phyloP scores from a whole-genome alignment of 2,113 vertebrate genomes.

The Campylorhamphus procurvoides region DNA sequence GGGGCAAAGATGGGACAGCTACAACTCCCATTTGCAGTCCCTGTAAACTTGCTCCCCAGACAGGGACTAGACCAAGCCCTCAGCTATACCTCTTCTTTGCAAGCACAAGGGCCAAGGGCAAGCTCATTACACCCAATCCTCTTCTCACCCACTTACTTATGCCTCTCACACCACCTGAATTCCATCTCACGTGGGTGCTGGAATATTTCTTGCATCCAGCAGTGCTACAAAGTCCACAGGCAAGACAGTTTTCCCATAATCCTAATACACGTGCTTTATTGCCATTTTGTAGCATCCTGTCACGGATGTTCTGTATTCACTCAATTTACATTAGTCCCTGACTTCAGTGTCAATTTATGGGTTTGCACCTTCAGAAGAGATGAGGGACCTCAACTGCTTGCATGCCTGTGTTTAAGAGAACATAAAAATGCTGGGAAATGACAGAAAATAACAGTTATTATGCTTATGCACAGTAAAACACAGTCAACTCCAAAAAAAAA shows the following conservation, averaged over 20 bases:
- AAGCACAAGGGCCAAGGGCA: neutral
- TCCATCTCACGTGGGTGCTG: fast-evolving
- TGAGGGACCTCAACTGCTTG: neutral
- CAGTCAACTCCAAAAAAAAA: neutral
- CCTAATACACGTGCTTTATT: fast-evolving
- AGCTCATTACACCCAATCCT: neutral
- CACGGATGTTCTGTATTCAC: neutral
- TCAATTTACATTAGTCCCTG: neutral
- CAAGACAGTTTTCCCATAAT: neutral
- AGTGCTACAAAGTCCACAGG: neutral
- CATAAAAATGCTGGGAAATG: neutral
- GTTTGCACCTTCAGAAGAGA: neutral
- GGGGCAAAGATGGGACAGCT: neutral
- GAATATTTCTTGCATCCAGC: neutral
- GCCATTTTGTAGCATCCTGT: neutral
- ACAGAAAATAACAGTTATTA: neutral
- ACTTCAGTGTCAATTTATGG: neutral
- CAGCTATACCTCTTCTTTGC: neutral
- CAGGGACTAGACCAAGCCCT: neutral
- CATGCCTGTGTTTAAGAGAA: neutral
- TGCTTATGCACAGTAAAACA: neutral
- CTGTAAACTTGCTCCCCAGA: neutral
- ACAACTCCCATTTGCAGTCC: neutral
- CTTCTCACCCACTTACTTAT: neutral
- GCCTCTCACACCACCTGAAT: fast-evolving